Percentiles rank a stretch among this genome's conserved stretches.
These are phyloP conservation scores for Calvadosia cruxmelitensis DNA, from an alignment of 30 jellyfish, hydroid and myxozoan genomes.

Conservation along the genomic window DNA sequence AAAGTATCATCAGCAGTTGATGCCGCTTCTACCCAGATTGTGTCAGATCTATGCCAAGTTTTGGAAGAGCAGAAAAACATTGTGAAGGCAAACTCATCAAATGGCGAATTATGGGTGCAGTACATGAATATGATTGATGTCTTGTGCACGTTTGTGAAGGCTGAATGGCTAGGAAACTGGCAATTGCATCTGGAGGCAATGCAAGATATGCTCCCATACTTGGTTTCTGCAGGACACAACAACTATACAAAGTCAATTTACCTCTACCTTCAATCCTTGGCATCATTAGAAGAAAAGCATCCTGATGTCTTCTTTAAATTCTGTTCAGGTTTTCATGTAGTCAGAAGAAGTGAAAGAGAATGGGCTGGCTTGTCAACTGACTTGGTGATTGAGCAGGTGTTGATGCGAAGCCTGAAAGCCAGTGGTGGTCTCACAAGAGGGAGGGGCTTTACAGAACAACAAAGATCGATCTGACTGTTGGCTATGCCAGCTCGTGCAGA, in stretches of 20 bases:
- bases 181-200: conserved; percentile 11
- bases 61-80: too few relatives aligned
- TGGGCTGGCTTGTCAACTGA: conserved; percentile 46
- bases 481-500: conserved; percentile 5
- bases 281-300: conserved; percentile 20
- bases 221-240: conserved; percentile 47
- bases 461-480: conserved; percentile 23
- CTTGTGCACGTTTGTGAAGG: conserved; percentile 6
- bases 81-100: too few relatives aligned
- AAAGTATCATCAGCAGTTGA: too few relatives aligned
- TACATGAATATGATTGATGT: conserved; percentile 20
- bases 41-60: too few relatives aligned
- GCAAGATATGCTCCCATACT: conserved; percentile 19
- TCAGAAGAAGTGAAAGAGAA: conserved; percentile 33
- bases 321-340: conserved; percentile 15
- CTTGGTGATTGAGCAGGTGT: conserved; percentile 42
- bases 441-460: conserved; percentile 17
- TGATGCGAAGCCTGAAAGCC: conserved; percentile 29
- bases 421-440: conserved; percentile 41
- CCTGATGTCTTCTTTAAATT: conserved; percentile 16
- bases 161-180: conserved; percentile 38
- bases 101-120: conserved; percentile 16
- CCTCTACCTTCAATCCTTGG: conserved; percentile 24
- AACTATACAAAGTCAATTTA: conserved; percentile 36
- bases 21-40: too few relatives aligned